phyloP scores from a whole-genome alignment of 2,113 vertebrate genomes.

The Vireo altiloquus region DNA sequence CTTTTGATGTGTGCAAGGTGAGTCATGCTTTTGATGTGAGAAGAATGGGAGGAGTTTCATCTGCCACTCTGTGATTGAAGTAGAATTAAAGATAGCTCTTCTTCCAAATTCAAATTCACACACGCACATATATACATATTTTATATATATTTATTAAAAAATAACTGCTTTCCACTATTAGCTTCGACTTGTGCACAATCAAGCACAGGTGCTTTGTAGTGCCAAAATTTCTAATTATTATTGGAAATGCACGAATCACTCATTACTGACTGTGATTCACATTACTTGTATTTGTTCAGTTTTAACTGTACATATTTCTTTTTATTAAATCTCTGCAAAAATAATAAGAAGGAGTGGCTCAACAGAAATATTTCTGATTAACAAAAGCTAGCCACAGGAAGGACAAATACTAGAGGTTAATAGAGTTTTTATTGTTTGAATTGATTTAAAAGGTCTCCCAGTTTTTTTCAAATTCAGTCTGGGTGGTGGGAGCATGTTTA shows the following conservation, averaged over 20 bases:
- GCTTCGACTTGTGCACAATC: neutral
- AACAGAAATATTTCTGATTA: conserved; percentile 21
- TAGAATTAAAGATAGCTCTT: neutral
- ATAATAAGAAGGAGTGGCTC: neutral
- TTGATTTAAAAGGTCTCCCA: neutral
- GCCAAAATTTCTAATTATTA: neutral
- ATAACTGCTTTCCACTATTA: neutral
- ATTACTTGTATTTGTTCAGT: neutral
- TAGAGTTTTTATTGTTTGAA: neutral
- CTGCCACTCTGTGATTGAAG: neutral
- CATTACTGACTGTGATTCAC: neutral
- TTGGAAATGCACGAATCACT: neutral
- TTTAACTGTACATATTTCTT: neutral
- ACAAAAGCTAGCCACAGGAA: neutral
- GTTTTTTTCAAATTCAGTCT: neutral
- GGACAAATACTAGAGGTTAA: neutral
- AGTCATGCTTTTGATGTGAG: too few relatives aligned
- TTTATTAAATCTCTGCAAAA: conserved; percentile 3
- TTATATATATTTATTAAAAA: neutral
- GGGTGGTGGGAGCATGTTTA: neutral
- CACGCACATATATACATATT: too few relatives aligned
- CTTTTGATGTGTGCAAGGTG: neutral
- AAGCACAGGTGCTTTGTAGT: neutral
- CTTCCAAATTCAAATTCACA: neutral
- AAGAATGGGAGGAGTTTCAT: neutral